Conservation (phyloP, 1,140 invertebrate genomes). For the Drosophila watanabei region DNA sequence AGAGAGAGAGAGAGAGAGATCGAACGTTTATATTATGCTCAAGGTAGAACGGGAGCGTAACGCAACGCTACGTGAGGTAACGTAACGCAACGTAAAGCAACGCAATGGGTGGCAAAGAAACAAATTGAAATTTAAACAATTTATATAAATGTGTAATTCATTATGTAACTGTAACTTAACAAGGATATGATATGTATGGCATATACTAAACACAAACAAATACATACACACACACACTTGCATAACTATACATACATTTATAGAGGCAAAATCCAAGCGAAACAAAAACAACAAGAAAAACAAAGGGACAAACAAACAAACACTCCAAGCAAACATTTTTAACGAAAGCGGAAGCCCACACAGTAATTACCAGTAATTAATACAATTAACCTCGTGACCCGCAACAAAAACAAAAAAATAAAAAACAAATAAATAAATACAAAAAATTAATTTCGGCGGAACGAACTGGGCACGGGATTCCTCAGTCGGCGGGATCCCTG, state of each 20-base stretch:
- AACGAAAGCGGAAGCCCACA: slow-evolving; percentile 32
- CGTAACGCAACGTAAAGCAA: slow-evolving; percentile 5
- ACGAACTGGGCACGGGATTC: slow-evolving; percentile 7
- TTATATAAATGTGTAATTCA: slow-evolving; percentile 69
- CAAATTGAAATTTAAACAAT: slow-evolving; percentile 47
- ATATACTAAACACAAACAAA: slow-evolving; percentile 55
- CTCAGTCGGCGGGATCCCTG: not conserved
- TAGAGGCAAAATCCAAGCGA: slow-evolving; percentile 47
- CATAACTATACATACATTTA: slow-evolving; percentile 45
- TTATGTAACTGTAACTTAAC: slow-evolving; percentile 79
- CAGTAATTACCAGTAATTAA: slow-evolving; percentile 48
- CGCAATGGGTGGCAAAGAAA: slow-evolving; percentile 15
- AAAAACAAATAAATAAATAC: not conserved
- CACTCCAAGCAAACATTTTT: slow-evolving; percentile 48
- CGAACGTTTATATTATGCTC: slow-evolving; percentile 39
- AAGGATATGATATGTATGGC: slow-evolving; percentile 71
- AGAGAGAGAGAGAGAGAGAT: not conserved
- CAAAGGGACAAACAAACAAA: slow-evolving; percentile 20
- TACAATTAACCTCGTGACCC: slow-evolving; percentile 48
- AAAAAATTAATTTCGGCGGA: slow-evolving; percentile 10
- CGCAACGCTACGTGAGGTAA: slow-evolving; percentile 9
- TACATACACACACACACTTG: slow-evolving; percentile 31
- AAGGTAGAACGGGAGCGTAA: slow-evolving; percentile 30
- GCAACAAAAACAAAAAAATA: too few relatives aligned
- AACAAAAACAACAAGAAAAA: slow-evolving; percentile 7